Conservation (phyloP, 1,140 invertebrate genomes). For the Pseudomyrmex concolor region DNA sequence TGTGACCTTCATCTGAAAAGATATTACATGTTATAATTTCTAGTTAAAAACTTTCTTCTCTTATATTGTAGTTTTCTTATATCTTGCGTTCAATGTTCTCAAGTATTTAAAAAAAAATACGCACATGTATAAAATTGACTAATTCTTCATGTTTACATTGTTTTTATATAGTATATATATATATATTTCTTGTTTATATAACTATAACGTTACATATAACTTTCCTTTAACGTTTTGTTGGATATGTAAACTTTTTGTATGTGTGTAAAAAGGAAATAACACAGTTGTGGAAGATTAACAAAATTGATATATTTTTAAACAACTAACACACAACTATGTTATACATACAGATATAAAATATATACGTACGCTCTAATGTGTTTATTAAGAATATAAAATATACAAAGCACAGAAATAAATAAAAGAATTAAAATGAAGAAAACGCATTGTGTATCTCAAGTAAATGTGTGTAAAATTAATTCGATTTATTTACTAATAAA, state of each 20-base stretch:
- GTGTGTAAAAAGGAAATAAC: neutral
- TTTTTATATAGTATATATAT: constrained; percentile 24
- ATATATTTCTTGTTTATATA: neutral
- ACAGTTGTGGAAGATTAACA: too few relatives aligned
- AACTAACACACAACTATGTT: too few relatives aligned
- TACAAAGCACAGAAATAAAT: too few relatives aligned
- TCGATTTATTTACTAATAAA: too few relatives aligned
- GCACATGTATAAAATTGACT: constrained; percentile 1
- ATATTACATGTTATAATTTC: constrained; percentile 18
- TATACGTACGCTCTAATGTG: too few relatives aligned
- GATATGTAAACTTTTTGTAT: neutral
- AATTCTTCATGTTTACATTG: constrained; percentile 9
- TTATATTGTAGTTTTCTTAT: constrained; percentile 7
- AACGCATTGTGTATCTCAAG: too few relatives aligned
- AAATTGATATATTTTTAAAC: too few relatives aligned
- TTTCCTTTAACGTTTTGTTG: too few relatives aligned
- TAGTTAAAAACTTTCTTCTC: neutral
- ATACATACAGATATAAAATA: too few relatives aligned
- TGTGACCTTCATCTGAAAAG: constrained; percentile 8
- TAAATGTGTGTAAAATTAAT: too few relatives aligned
- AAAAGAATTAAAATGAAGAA: too few relatives aligned
- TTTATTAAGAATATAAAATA: too few relatives aligned
- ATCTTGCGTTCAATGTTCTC: constrained; percentile 5
- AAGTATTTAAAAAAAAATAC: constrained; percentile 20
- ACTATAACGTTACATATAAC: neutral